Evolutionary conservation across 2,888 invertebrate genomes (phyloP).

Genomic region (Nephrotoma flavescens): DNA sequence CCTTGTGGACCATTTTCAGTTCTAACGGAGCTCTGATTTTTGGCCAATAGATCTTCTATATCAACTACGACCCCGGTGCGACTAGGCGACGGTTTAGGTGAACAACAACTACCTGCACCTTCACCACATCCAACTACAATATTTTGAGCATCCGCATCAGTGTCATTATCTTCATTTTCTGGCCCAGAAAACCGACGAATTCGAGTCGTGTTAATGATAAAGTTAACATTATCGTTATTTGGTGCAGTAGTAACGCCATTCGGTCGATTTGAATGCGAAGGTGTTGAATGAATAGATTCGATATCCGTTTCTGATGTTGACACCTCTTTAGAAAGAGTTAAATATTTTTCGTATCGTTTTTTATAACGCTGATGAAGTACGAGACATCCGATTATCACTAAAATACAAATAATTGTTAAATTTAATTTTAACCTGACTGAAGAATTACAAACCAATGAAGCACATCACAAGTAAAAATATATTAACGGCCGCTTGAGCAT

Average conservation of each 20-base stretch:
- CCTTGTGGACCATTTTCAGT: background rate
- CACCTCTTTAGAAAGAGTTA: slow-evolving; percentile 43
- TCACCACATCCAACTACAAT: background rate
- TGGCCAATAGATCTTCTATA: slow-evolving; percentile 44
- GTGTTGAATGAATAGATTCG: background rate
- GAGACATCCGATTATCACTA: slow-evolving; percentile 67
- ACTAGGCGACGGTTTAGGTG: slow-evolving; percentile 21
- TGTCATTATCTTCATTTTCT: slow-evolving; percentile 23
- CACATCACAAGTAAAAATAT: slow-evolving; percentile 62
- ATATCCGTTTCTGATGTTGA: slow-evolving; percentile 33
- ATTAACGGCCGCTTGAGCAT: slow-evolving; percentile 61
- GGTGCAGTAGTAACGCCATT: slow-evolving; percentile 21
- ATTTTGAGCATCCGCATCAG: slow-evolving; percentile 2
- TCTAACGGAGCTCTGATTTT: background rate
- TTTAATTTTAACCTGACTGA: background rate
- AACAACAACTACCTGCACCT: slow-evolving; percentile 11
- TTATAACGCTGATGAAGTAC: slow-evolving; percentile 70
- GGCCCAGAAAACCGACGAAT: slow-evolving; percentile 24
- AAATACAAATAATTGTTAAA: slow-evolving; percentile 7
- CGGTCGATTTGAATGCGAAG: background rate
- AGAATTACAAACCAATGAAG: slow-evolving; percentile 49
- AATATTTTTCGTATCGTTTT: slow-evolving; percentile 50
- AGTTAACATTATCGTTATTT: slow-evolving; percentile 20
- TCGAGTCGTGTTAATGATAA: slow-evolving; percentile 12
- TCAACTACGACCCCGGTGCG: slow-evolving; percentile 33